Percentiles rank a stretch among this genome's conserved stretches.
Evolutionary conservation across 2,113 vertebrate species (phyloP).

Genomic region (Neotragus moschatus): DNA sequence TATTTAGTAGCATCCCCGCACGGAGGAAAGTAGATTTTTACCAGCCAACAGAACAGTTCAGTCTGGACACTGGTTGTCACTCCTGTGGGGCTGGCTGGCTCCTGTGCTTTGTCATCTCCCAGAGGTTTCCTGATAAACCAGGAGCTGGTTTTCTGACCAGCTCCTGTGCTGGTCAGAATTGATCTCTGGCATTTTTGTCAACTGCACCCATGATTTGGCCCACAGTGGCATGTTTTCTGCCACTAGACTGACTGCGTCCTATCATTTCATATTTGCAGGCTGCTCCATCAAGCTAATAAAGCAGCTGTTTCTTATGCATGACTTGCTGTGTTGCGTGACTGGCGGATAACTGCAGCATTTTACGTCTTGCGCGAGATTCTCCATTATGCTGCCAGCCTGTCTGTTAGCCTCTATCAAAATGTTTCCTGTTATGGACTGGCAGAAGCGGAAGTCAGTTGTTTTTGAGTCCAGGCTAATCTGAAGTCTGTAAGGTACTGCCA

Average conservation of each 20-base stretch:
- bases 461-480: conserved; percentile 21
- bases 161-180: neutral
- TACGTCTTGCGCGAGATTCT: conserved; percentile 49
- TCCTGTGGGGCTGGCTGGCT: neutral
- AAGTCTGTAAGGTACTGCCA: neutral
- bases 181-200: neutral
- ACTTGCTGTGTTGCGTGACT: conserved; percentile 51
- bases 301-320: conserved; percentile 75
- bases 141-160: too few relatives aligned
- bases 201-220: neutral
- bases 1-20: neutral
- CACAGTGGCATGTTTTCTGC: neutral
- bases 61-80: neutral
- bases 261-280: conserved; percentile 49
- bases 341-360: conserved; percentile 71
- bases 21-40: conserved; percentile 16
- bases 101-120: neutral
- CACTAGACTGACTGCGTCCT: conserved; percentile 5
- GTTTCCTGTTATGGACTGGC: conserved; percentile 54
- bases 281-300: conserved; percentile 74
- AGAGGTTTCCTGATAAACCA: neutral
- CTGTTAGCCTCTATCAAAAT: conserved; percentile 56
- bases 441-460: conserved; percentile 39
- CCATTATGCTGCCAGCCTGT: conserved; percentile 54
- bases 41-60: neutral